A percentile compares a stretch with the other conserved stretches of the same genome.
Evolutionary conservation across 2,888 invertebrate genomes (phyloP).

Genomic region (Meta bourneti): DNA sequence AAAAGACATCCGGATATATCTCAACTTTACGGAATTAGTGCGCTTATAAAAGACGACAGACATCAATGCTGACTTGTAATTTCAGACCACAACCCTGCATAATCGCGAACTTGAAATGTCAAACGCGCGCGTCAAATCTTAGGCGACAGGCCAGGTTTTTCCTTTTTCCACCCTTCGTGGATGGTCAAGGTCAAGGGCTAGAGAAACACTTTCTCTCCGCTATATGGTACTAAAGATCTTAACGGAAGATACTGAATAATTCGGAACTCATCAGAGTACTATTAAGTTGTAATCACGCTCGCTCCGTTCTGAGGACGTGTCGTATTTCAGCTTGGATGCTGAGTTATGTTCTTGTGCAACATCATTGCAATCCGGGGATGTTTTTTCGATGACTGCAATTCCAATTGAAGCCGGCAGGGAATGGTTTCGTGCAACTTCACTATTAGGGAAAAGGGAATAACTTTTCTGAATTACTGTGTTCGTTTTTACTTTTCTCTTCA

Average conservation of each 20-base stretch:
- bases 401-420: too few species aligned
- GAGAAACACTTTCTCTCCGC: conserved; percentile 28
- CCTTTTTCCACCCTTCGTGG: conserved; percentile 43
- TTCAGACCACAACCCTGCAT: conserved; percentile 55
- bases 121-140: conserved; percentile 60
- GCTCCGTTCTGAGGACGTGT: neutral
- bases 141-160: conserved; percentile 71
- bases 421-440: too few species aligned
- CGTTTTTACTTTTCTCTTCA: too few species aligned
- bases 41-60: conserved; percentile 52
- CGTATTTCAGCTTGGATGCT: neutral
- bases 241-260: conserved; percentile 39
- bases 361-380: too few species aligned
- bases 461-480: too few species aligned
- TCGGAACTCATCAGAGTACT: conserved; percentile 9
- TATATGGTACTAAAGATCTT: conserved; percentile 30
- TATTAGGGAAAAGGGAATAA: too few species aligned
- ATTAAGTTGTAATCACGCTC: conserved; percentile 11
- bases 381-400: too few species aligned
- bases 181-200: conserved; percentile 73
- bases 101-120: conserved; percentile 65
- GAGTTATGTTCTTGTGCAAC: too few species aligned
- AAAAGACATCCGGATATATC: conserved; percentile 63
- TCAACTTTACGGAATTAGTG: conserved; percentile 55
- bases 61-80: conserved; percentile 60